Percentiles rank a stretch among this genome's conserved stretches.
Evolutionary conservation across 2,888 invertebrate species (phyloP).

Genomic region (Carpatolechia fugitivella): DNA sequence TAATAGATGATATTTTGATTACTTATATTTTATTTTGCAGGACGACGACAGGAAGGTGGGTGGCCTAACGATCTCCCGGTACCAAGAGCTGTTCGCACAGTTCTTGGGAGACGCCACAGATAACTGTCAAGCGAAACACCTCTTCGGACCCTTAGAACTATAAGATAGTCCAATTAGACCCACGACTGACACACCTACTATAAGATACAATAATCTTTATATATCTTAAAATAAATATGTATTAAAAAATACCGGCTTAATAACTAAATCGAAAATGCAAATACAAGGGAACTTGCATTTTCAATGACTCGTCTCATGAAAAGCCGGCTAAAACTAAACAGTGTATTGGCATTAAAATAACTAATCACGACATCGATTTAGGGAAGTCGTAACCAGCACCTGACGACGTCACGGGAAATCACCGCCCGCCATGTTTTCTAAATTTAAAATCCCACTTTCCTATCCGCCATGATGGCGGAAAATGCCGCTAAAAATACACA

Average conservation of each 20-base stretch:
- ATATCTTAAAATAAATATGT: background rate
- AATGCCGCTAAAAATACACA: conserved; percentile 43
- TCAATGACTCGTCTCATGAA: conserved; percentile 7
- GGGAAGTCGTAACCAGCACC: conserved; percentile 19
- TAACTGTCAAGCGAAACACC: conserved; percentile 84
- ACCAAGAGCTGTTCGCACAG: conserved; percentile 90
- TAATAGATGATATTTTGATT: conserved; percentile 16
- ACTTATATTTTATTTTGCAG: conserved; percentile 63
- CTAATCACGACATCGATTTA: conserved; percentile 17
- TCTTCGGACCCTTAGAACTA: conserved; percentile 86
- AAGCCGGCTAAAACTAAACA: conserved; percentile 15
- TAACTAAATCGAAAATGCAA: background rate
- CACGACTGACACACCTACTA: conserved; percentile 41
- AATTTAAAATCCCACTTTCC: conserved; percentile 34
- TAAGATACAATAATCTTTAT: background rate
- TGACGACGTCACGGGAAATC: conserved; percentile 19
- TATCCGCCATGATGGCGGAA: conserved; percentile 29
- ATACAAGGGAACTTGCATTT: background rate
- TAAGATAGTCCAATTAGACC: conserved; percentile 36
- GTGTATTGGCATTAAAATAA: conserved; percentile 9
- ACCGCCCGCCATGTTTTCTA: conserved; percentile 22
- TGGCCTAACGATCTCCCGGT: conserved; percentile 86
- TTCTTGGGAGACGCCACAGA: conserved; percentile 89
- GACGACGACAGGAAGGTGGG: conserved; percentile 90
- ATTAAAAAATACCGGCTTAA: background rate